Conservation (phyloP, 2,797 vertebrate genomes). For the Parauchenoglanis ngamensis region DNA sequence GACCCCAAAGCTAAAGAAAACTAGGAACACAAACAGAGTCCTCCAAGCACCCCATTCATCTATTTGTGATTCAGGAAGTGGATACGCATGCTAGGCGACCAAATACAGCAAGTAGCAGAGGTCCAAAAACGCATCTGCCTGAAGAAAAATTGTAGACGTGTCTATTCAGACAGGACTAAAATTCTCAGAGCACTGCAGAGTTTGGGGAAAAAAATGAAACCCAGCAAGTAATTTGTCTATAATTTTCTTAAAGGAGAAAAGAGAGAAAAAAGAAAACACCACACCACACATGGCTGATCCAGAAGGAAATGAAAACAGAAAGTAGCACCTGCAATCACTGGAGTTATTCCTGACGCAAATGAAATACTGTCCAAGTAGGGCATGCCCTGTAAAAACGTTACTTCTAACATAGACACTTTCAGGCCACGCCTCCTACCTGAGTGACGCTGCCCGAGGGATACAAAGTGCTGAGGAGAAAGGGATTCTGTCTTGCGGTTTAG, state of each 20-base stretch:
- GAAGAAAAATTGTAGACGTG: not conserved
- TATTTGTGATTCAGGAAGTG: not conserved
- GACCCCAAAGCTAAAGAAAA: not conserved
- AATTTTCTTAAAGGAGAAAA: not conserved
- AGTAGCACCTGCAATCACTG: not conserved
- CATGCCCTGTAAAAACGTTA: not conserved
- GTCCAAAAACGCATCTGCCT: not conserved
- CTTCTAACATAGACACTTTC: not conserved
- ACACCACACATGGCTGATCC: not conserved
- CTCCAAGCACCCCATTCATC: not conserved
- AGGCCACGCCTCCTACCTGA: constrained; percentile 11
- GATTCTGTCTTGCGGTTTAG: not conserved
- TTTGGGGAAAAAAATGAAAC: not conserved
- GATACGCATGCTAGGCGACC: not conserved
- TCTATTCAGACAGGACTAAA: not conserved
- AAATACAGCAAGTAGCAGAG: not conserved
- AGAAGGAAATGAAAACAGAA: not conserved
- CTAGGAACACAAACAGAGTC: not conserved
- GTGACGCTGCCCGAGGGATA: not conserved
- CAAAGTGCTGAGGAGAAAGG: not conserved
- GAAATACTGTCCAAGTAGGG: not conserved
- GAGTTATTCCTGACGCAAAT: not conserved
- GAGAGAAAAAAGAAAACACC: not conserved
- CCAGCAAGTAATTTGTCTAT: not conserved
- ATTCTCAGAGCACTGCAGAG: not conserved